Conservation (phyloP, 2,888 invertebrate species). For the Phalangium opilio region DNA sequence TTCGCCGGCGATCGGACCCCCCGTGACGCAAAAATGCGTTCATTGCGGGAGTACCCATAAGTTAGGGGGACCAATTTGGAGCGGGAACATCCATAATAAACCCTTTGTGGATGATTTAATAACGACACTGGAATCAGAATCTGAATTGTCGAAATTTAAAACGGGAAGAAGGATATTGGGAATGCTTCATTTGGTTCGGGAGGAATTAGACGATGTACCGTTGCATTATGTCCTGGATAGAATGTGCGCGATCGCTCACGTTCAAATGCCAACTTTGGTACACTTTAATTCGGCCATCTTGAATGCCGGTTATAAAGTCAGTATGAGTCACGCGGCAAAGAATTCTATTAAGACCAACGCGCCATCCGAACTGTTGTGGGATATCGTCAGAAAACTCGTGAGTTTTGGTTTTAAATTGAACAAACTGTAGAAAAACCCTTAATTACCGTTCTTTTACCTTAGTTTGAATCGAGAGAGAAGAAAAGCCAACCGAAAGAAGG, state of each 20-base stretch:
- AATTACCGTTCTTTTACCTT: slow-evolving; percentile 14
- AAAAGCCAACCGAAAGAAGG: too few relatives aligned
- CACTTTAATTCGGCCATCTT: slow-evolving; percentile 68
- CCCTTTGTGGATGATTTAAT: slow-evolving; percentile 45
- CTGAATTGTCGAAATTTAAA: slow-evolving; percentile 9
- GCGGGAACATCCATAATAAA: slow-evolving; percentile 62
- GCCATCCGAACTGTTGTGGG: slow-evolving; percentile 73
- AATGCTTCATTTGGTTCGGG: slow-evolving; percentile 54
- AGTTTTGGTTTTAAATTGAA: too few relatives aligned
- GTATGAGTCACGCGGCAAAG: slow-evolving; percentile 75
- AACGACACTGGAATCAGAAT: slow-evolving; percentile 21
- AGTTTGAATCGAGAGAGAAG: too few relatives aligned
- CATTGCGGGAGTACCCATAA: slow-evolving; percentile 49
- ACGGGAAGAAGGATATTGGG: slow-evolving; percentile 44
- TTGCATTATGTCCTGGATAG: slow-evolving; percentile 73
- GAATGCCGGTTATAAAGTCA: slow-evolving; percentile 78
- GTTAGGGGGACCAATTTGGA: slow-evolving; percentile 89
- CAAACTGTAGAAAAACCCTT: slow-evolving; percentile 24
- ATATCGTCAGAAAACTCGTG: slow-evolving; percentile 68
- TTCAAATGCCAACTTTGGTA: slow-evolving; percentile 47
- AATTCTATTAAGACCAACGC: slow-evolving; percentile 86
- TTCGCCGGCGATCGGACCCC: slow-evolving; percentile 53
- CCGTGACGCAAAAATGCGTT: slow-evolving; percentile 48
- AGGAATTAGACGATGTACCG: slow-evolving; percentile 65
- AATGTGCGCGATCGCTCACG: slow-evolving; percentile 52